These are phyloP conservation scores for Cavia porcellus DNA, from an alignment of 2,113 vertebrate species.

Conservation along the genomic window DNA sequence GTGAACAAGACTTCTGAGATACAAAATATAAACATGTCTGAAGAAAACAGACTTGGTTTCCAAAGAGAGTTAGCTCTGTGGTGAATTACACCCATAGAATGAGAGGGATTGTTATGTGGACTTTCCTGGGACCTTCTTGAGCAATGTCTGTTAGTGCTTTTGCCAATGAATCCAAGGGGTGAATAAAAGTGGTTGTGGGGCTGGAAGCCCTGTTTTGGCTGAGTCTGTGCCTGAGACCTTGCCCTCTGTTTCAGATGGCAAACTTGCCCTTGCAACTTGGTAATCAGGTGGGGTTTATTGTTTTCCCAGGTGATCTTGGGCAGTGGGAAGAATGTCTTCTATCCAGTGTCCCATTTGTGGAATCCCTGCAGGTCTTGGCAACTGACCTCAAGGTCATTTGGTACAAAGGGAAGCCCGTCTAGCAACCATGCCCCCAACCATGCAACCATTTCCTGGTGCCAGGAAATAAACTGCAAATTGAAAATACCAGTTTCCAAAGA, in stretches of 20 bases:
- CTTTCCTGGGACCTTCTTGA: not conserved
- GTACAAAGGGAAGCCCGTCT: not conserved
- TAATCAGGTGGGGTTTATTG: not conserved
- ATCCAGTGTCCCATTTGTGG: not conserved
- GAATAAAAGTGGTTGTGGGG: no score
- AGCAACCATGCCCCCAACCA: no score
- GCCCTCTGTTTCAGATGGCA: not conserved
- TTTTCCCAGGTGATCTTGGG: not conserved
- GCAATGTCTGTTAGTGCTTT: not conserved
- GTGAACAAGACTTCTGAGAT: not conserved
- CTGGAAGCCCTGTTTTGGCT: not conserved
- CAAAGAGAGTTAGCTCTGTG: not conserved
- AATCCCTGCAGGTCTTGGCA: not conserved
- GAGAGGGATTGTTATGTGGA: fast-evolving
- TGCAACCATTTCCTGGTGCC: not conserved
- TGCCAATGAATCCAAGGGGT: no score
- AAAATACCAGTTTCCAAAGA: not conserved
- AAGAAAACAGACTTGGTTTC: not conserved
- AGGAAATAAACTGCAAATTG: not conserved
- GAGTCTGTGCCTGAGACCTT: not conserved
- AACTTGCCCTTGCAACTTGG: not conserved
- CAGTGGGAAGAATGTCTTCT: not conserved
- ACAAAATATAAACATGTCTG: fast-evolving
- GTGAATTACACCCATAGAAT: fast-evolving
- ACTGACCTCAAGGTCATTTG: not conserved